Conservation (phyloP, 64 coral and sea anemone genomes). For the Orbicella faveolata region DNA sequence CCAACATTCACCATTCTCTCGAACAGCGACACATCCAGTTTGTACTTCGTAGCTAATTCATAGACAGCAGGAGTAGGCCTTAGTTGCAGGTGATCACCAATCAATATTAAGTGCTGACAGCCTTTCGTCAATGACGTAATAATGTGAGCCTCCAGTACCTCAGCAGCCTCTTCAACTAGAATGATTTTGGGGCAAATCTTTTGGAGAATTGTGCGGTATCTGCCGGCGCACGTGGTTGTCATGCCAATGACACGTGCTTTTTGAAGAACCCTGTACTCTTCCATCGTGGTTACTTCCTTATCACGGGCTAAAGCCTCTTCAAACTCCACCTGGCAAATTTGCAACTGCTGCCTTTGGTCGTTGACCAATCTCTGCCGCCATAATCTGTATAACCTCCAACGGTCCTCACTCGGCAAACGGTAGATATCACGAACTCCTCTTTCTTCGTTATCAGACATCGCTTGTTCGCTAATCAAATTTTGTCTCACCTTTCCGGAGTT, state of each 20-base stretch:
- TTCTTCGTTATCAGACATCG: conserved; percentile 19
- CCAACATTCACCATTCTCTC: conserved; percentile 82
- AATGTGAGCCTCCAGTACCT: conserved; percentile 88
- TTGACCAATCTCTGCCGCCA: conserved; percentile 59
- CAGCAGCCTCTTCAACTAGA: conserved; percentile 86
- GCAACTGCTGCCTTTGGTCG: conserved; percentile 6
- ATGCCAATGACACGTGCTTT: conserved; percentile 65
- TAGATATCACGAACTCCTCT: neutral
- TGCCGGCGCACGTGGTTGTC: conserved; percentile 87
- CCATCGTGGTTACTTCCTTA: neutral
- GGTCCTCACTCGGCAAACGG: neutral
- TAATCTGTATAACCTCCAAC: conserved; percentile 69
- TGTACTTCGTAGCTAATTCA: conserved; percentile 75
- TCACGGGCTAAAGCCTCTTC: neutral
- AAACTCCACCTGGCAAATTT: conserved; percentile 26
- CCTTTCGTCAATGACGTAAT: conserved; percentile 65
- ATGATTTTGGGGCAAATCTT: conserved; percentile 62
- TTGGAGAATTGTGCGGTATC: conserved; percentile 38
- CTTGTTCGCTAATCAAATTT: conserved; percentile 1
- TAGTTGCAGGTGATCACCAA: conserved; percentile 93
- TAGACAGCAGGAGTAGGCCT: conserved; percentile 82
- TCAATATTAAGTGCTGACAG: conserved; percentile 89
- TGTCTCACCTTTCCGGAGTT: conserved; percentile 9
- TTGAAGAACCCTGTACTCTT: conserved; percentile 55
- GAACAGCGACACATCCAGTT: conserved; percentile 86